Base-by-base conservation (phyloP, 2,113 vertebrate genomes). In the Panthera uncia region DNA sequence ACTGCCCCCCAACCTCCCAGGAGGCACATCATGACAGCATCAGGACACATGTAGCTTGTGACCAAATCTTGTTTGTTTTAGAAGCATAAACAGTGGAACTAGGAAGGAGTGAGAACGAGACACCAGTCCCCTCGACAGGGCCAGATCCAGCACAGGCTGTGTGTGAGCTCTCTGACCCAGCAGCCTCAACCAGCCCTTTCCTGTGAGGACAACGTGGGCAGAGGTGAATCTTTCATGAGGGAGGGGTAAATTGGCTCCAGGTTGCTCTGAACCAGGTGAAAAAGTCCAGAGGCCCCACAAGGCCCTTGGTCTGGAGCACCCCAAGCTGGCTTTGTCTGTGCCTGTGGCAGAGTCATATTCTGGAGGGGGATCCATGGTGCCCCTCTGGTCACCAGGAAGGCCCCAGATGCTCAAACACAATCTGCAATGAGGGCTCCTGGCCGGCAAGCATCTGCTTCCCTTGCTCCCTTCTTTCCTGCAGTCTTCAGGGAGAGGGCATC, bases 61-160 rank as follows among this genome's bases (percentile, higher is more conserved):
- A 79, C 80, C 33, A 92, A 95, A 91, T 94, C 96, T 94, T 61
- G 86, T 98, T 98, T 98, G 98, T 98, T 98, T 95, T 73, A 95
- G 74, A 94, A 97, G 95, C 69, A 98, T 89, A 90, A 97, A 97
- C 92, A 95, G 82, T 19, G 29, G 81, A 89, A 94, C 33, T 36
- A 74, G 87, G 61, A 86, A 94, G 71, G 95, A 84, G 52, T 52
- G 81, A 74, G 88, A 76, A 94, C 2, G 80, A 95, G 97, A 73
- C 89, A 29, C 74, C 68, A 80, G 86, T 31, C 38, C 85, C 68
- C 41, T 6, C 7, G 89, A 86, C 76, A 91, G 79, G 73, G 79
- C 73, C 63, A 52, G 84, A 31, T 25, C 71, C 71, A 31, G 48
- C 29, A 14, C 41, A 52, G 78, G 82, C 80, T 52, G 4, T 19